Percentiles rank a stretch among this genome's conserved stretches.
phyloP scores from a whole-genome alignment of 2,113 vertebrate species.

The Panthera leo region DNA sequence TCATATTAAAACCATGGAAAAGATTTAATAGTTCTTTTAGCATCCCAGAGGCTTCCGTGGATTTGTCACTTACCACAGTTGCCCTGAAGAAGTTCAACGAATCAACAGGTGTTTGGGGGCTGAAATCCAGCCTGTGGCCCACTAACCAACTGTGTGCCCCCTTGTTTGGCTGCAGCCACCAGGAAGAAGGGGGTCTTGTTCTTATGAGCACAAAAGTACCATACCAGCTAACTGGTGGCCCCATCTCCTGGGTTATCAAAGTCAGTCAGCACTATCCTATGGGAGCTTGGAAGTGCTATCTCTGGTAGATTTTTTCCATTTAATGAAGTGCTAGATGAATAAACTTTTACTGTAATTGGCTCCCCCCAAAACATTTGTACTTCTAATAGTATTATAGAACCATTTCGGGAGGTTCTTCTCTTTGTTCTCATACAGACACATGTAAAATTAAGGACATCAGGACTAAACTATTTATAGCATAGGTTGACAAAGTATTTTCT shows the following conservation, averaged over 20 bases:
- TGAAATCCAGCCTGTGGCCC: neutral
- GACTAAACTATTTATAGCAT: constrained; percentile 59
- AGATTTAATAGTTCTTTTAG: neutral
- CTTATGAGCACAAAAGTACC: neutral
- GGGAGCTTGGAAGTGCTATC: neutral
- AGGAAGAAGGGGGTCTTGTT: neutral
- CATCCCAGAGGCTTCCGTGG: neutral
- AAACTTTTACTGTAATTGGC: neutral
- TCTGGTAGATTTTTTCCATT: neutral
- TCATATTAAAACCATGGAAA: neutral
- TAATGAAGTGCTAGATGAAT: neutral
- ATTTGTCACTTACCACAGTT: neutral
- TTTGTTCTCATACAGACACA: neutral
- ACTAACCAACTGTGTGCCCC: neutral
- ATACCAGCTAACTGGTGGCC: neutral
- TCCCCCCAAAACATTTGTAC: neutral
- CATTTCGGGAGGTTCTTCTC: constrained; percentile 7
- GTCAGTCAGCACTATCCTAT: neutral
- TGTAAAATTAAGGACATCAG: neutral
- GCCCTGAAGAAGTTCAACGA: neutral
- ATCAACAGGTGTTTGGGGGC: neutral
- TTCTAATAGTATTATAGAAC: neutral
- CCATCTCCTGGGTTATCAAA: neutral
- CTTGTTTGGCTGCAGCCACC: neutral
- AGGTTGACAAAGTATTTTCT: constrained; percentile 1